These are phyloP conservation scores for Agapornis canus DNA, from an alignment of 2,797 vertebrate genomes.

Conservation along the genomic window DNA sequence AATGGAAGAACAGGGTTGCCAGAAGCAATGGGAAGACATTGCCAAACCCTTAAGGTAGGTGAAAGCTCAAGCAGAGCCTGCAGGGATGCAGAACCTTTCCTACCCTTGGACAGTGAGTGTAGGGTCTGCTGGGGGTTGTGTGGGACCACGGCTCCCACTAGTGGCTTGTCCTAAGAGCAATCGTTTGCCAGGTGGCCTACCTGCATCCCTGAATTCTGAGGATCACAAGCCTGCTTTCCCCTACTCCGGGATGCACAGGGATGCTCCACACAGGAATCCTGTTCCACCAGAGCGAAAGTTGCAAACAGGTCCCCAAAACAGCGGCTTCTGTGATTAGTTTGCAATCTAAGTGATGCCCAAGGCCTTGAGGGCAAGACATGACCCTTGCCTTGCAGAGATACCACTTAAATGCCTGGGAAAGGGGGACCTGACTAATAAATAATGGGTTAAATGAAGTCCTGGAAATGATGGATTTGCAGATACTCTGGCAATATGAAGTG, in stretches of 20 bases:
- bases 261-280: background rate
- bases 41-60: accelerated
- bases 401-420: background rate
- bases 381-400: background rate
- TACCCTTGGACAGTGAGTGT: background rate
- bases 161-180: background rate
- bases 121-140: background rate
- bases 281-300: accelerated
- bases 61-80: accelerated
- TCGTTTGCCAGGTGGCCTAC: accelerated
- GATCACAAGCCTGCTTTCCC: accelerated
- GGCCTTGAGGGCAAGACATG: accelerated
- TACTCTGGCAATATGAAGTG: background rate
- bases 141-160: slow-evolving; percentile 22
- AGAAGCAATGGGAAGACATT: background rate
- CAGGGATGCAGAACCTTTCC: accelerated
- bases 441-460: background rate
- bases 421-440: background rate
- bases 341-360: accelerated
- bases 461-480: background rate
- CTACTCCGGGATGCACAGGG: accelerated
- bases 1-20: background rate
- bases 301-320: background rate
- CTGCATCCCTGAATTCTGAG: background rate
- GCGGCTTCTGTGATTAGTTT: accelerated